Conservation (phyloP, 2,797 vertebrate genomes). For the Kryptopterus vitreolus region DNA sequence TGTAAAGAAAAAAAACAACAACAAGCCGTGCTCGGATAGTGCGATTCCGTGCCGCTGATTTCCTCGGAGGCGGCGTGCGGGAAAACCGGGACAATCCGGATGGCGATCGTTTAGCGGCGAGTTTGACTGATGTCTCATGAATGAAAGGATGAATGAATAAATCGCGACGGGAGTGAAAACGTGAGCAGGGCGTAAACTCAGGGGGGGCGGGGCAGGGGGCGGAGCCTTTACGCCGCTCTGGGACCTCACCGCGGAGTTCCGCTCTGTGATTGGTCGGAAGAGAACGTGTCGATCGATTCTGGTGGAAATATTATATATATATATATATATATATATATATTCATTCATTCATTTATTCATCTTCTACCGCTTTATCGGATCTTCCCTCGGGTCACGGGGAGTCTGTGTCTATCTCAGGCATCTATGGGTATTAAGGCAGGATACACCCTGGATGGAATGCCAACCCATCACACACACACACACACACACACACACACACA, state of each 20-base stretch:
- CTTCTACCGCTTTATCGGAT: no score
- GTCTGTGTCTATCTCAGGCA: no score
- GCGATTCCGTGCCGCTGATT: background rate
- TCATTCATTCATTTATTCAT: no score
- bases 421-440: no score
- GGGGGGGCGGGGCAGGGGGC: no score
- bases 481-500: no score
- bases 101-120: background rate
- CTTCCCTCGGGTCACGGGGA: no score
- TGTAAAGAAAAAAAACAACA: background rate
- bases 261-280: background rate
- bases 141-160: conserved; percentile 12
- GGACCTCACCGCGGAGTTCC: background rate
- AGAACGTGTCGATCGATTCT: background rate
- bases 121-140: conserved; percentile 7
- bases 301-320: no score
- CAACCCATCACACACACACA: no score
- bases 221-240: no score
- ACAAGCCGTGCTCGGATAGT: background rate
- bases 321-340: no score
- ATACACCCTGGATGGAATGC: no score
- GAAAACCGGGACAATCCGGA: background rate
- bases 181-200: background rate
- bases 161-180: background rate
- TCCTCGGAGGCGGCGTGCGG: background rate